Conservation (phyloP, 2,888 invertebrate genomes). For the Tipula helvola region DNA sequence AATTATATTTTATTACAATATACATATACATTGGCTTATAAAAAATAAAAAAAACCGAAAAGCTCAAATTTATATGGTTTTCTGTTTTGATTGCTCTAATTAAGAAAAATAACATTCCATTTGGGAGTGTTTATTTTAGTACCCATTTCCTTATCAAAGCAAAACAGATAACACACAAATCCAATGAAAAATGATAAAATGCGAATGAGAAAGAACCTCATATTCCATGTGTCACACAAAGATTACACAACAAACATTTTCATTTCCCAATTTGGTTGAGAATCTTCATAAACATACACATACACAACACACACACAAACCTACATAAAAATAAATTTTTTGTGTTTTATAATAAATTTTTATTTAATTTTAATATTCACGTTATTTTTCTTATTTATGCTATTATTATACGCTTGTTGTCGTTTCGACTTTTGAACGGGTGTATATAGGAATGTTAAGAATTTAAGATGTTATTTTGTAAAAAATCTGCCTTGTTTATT, state of each 20-base stretch:
- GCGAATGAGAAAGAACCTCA: not conserved
- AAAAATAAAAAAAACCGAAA: too few relatives aligned
- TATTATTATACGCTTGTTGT: not conserved
- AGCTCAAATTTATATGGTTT: not conserved
- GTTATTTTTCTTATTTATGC: not conserved
- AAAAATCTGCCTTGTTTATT: not conserved
- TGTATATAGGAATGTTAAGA: not conserved
- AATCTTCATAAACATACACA: not conserved
- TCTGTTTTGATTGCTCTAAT: not conserved
- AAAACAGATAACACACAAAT: not conserved
- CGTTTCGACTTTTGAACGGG: not conserved
- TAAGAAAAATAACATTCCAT: not conserved
- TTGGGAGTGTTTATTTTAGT: not conserved
- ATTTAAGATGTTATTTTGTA: not conserved
- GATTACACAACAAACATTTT: not conserved
- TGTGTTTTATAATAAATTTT: not conserved
- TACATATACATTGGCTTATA: too few relatives aligned
- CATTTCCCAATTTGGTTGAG: not conserved
- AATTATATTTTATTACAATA: not conserved
- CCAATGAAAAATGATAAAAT: not conserved
- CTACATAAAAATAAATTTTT: not conserved
- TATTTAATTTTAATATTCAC: not conserved
- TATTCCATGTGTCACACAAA: not conserved
- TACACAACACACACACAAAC: too few relatives aligned
- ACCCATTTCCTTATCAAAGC: not conserved